Evolutionary conservation across 2,797 vertebrate species (phyloP), one percentile per base, ranked within the genome.

Genomic region (Steatocranus sp.): DNA sequence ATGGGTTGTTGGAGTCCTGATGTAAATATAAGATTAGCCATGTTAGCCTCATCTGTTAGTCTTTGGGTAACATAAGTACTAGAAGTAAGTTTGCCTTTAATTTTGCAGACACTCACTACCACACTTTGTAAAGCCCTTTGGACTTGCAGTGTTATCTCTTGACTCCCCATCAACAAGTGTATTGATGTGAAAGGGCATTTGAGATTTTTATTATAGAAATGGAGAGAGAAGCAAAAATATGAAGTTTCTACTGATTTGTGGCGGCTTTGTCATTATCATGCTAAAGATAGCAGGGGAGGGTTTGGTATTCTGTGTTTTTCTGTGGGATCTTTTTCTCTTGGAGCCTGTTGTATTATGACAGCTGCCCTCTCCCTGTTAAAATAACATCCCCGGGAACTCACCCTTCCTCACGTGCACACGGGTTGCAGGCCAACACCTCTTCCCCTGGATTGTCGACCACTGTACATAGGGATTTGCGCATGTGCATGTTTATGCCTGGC

Each of bases 371-470:
- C 92, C 88, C 92, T 91, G 91, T 93, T 95, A 94, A 91, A 95
- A 96, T 94, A 96, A 96, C 95, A 96, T 96, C 96, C 95, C 94
- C 86, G 91, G 96, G 94, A 95, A 95, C 94, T 95, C 82, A 27
- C 92, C 94, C 93, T 96, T 96, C 96, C 95, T 94, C 94, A 93
- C 89, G 79, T 92, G 91, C 89, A 86, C 88, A 86, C 66, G 41
- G 73, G 80, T 91, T 82, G 76, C 84, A 78, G 86, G 87, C 89
- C 91, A 88, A 90, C 88, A 81, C 93, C 92, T 94, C 87, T 93
- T 74, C 87, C 84, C 79, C 75, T 86, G 77, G 82, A 90, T 79
- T 77, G 76, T 74, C 51, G 30, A 76, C 81, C 86, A 76, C 27
- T 78, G 81, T 34, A n/a, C 63, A 9, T 86, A 81, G 73, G 34